Base-by-base conservation (phyloP, 2,113 vertebrate genomes). In the Silurus meridionalis region DNA sequence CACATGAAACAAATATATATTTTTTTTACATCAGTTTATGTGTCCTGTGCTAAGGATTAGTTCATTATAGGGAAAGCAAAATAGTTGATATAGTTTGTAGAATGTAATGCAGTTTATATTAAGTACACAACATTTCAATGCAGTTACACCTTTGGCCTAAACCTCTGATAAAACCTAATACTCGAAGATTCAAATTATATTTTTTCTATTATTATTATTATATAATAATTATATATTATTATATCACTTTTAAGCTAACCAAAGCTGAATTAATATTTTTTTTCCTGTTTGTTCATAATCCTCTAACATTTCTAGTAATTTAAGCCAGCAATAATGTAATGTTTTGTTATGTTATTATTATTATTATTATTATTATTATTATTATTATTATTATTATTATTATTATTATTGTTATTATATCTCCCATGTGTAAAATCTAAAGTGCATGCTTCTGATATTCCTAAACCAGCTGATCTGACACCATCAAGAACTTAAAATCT, bases 351-450 rank as follows among this genome's bases (percentile, higher is more conserved):
- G 2, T 37, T 37, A 37, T 37, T 37, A 37, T 37, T 37, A 37
- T 37, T 37, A 2, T 37, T 37, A 3, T 37, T 37, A 37, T 57
- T 13, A 9, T 57, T 57, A 9, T 57, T 57, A 8, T 57, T 57
- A 83, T 81, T 67, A 84, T 85, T 81, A 81, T 28, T 15, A 57
- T 77, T 48, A 85, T 88, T 85, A 87, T 85, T 84, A 9, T 57
- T 37, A 37, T 9, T 57, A 13, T 57, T 9, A 57, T 9, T 57
- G 0, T 13, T 57, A 37, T 9, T 8, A 57, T 37, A 57, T 10
- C 63, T 25, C 23, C 46, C 46, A 28, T 17, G 67, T 7, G 19
- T 15, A 17, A 46, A 71, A 71, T 46, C 21, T 46, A 15, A 13
- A 46, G 8, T 8, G 15, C 13, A 71, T 8, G 67, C 46, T 46